Conservation (phyloP, 2,797 vertebrate species). For the Amblyraja radiata region DNA sequence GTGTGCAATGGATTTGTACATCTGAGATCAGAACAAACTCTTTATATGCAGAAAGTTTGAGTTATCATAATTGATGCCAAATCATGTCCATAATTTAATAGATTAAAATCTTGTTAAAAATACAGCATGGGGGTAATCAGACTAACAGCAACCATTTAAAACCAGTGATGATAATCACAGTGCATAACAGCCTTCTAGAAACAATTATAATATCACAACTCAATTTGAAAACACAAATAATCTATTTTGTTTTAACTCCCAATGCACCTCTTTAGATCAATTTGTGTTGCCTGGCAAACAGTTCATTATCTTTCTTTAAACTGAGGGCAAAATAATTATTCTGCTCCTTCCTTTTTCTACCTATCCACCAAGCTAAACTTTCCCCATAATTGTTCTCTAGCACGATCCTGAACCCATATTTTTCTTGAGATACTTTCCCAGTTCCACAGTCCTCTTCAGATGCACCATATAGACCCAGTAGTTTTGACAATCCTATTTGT, state of each 20-base stretch:
- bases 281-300: neutral
- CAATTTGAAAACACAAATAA: neutral
- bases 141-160: neutral
- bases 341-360: neutral
- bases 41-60: neutral
- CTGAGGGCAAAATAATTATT: neutral
- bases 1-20: neutral
- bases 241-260: neutral
- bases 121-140: neutral
- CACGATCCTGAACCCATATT: neutral
- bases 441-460: neutral
- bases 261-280: neutral
- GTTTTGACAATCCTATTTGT: neutral
- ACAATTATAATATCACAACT: neutral
- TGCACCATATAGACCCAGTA: neutral
- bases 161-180: neutral
- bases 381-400: neutral
- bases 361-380: neutral
- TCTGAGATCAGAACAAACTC: neutral
- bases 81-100: neutral
- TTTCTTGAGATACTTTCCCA: neutral
- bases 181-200: neutral
- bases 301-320: neutral
- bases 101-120: neutral
- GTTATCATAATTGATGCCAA: neutral